Evolutionary conservation across 2,888 invertebrate genomes (phyloP).

Genomic region (Melipona beecheii): DNA sequence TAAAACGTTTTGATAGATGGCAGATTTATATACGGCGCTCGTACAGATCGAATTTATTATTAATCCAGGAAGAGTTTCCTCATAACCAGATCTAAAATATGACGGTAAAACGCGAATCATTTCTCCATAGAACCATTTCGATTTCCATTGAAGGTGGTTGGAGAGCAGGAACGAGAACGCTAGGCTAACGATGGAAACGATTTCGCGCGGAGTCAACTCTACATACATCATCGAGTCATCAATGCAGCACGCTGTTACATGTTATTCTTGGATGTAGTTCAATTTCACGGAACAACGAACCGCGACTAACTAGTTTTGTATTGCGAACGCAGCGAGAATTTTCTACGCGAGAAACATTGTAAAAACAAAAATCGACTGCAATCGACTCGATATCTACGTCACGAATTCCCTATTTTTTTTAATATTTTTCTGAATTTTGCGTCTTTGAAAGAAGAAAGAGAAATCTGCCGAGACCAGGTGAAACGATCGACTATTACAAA

Average conservation of each 20-base stretch:
- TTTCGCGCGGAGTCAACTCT: conserved; percentile 20
- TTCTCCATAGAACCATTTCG: not conserved
- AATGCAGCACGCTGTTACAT: conserved; percentile 11
- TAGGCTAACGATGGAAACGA: conserved; percentile 9
- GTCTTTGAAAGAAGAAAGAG: not conserved
- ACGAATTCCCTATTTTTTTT: too few relatives aligned
- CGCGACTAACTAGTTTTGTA: not conserved
- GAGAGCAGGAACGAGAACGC: not conserved
- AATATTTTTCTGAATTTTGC: too few relatives aligned
- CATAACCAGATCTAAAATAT: not conserved
- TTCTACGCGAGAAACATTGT: not conserved
- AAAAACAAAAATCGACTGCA: conserved; percentile 1
- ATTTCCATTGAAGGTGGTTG: not conserved
- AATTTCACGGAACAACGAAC: conserved; percentile 39
- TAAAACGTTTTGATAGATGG: not conserved
- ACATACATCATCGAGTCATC: conserved; percentile 33
- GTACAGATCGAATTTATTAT: too few relatives aligned
- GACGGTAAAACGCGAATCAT: conserved; percentile 9
- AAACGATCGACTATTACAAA: not conserved
- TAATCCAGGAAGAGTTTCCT: too few relatives aligned
- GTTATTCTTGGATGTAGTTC: conserved; percentile 52
- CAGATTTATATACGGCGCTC: not conserved
- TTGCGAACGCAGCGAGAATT: not conserved
- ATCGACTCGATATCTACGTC: not conserved
- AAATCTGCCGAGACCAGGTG: not conserved